phyloP scores from a whole-genome alignment of 2,797 vertebrate genomes.

The Muscicapa striata region DNA sequence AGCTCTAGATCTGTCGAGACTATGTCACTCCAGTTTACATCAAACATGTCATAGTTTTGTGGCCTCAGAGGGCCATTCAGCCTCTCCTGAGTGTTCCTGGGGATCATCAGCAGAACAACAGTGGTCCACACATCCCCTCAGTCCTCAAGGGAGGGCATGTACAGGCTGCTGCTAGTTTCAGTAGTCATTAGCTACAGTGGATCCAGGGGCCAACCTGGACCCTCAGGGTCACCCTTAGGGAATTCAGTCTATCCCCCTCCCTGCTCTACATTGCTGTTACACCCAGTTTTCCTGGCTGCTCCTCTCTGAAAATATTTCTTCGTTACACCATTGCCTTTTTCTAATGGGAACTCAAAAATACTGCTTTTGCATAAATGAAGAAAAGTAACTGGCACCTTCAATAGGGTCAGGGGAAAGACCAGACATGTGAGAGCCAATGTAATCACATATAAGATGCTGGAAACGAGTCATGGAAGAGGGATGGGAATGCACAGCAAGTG shows the following conservation, averaged over 20 bases:
- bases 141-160: not conserved
- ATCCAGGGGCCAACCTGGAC: not conserved
- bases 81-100: not conserved
- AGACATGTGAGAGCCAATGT: not conserved
- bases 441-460: not conserved
- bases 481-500: not conserved
- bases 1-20: not conserved
- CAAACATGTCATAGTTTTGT: not conserved
- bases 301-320: not conserved
- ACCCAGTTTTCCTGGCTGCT: not conserved
- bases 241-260: rapidly evolving
- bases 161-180: not conserved
- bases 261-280: not conserved
- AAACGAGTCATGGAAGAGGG: rapidly evolving
- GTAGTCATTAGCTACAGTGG: not conserved
- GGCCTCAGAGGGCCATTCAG: not conserved
- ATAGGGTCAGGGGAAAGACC: not conserved
- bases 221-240: not conserved
- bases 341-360: not conserved
- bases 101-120: not conserved
- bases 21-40: not conserved
- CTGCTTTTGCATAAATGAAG: not conserved
- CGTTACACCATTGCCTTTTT: not conserved
- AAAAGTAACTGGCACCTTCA: not conserved
- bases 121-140: not conserved